Evolutionary conservation across 2,113 vertebrate genomes (phyloP).

Genomic region (Phrynosoma blainvillii): DNA sequence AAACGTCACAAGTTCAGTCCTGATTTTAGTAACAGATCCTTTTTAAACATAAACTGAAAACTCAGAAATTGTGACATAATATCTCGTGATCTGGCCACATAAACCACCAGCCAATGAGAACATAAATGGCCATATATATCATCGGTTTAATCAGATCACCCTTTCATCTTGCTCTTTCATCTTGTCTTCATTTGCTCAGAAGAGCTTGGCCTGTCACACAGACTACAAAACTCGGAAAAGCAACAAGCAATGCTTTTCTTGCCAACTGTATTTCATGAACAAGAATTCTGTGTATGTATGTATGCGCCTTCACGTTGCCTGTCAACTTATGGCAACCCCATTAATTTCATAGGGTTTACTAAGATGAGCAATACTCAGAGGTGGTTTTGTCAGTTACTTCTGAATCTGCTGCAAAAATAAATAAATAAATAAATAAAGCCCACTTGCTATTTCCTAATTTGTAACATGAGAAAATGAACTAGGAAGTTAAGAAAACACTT

Average conservation of each 20-base stretch:
- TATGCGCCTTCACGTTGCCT: no score
- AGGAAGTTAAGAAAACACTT: background rate
- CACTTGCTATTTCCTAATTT: background rate
- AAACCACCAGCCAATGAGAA: background rate
- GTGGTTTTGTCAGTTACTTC: no score
- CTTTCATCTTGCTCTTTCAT: conserved; percentile 9
- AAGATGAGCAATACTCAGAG: no score
- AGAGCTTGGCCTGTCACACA: background rate
- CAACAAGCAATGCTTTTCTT: background rate
- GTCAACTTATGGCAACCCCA: no score
- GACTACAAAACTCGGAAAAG: background rate
- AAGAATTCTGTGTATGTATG: background rate
- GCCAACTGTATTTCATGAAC: background rate
- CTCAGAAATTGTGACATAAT: background rate
- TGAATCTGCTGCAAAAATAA: no score
- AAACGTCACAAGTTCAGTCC: background rate
- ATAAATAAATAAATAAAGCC: no score
- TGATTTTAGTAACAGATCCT: background rate
- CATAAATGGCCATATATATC: background rate
- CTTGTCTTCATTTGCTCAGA: background rate
- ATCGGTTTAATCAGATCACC: background rate
- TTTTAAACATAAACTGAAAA: background rate
- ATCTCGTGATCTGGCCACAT: background rate
- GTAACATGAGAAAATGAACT: background rate
- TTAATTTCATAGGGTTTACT: no score